Percentiles rank a stretch among this genome's conserved stretches.
These are phyloP conservation scores for Pachliopta kotzebuea DNA, from an alignment of 2,888 invertebrate species.

Conservation along the genomic window DNA sequence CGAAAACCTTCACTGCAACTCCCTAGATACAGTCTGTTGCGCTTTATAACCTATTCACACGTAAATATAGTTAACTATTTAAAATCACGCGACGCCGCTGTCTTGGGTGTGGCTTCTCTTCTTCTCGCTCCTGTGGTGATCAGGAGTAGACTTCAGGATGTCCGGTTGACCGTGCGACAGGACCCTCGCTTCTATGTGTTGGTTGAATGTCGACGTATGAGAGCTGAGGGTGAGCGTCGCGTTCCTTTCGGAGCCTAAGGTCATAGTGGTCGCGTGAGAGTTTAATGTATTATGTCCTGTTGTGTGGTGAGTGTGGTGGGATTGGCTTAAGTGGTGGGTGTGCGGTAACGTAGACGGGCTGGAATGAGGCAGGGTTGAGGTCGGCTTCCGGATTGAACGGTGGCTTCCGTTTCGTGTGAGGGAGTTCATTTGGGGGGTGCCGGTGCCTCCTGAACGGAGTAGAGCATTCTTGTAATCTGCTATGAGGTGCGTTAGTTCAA, in stretches of 20 bases:
- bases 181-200: slow-evolving; percentile 49
- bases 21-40: slow-evolving; percentile 9
- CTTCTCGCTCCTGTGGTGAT: slow-evolving; percentile 82
- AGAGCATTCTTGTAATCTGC: slow-evolving; percentile 97
- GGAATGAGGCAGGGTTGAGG: slow-evolving; percentile 64
- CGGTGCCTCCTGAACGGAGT: slow-evolving; percentile 86
- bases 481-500: slow-evolving; percentile 93
- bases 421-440: slow-evolving; percentile 90
- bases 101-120: slow-evolving; percentile 66
- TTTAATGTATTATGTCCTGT: slow-evolving; percentile 84
- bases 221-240: slow-evolving; percentile 65
- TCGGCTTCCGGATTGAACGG: slow-evolving; percentile 77
- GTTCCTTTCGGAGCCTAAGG: slow-evolving; percentile 64
- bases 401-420: slow-evolving; percentile 86
- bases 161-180: slow-evolving; percentile 86
- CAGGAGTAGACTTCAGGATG: slow-evolving; percentile 92
- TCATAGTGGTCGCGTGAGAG: slow-evolving; percentile 78
- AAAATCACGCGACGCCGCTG: slow-evolving; percentile 53
- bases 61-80: slow-evolving; percentile 28
- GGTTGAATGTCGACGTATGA: slow-evolving; percentile 60
- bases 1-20: slow-evolving; percentile 23
- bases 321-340: slow-evolving; percentile 46
- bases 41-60: slow-evolving; percentile 31
- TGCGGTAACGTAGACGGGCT: slow-evolving; percentile 68
- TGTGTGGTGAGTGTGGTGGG: slow-evolving; percentile 57